phyloP scores from a whole-genome alignment of 2,888 invertebrate genomes.

The Tridacna gigas region DNA sequence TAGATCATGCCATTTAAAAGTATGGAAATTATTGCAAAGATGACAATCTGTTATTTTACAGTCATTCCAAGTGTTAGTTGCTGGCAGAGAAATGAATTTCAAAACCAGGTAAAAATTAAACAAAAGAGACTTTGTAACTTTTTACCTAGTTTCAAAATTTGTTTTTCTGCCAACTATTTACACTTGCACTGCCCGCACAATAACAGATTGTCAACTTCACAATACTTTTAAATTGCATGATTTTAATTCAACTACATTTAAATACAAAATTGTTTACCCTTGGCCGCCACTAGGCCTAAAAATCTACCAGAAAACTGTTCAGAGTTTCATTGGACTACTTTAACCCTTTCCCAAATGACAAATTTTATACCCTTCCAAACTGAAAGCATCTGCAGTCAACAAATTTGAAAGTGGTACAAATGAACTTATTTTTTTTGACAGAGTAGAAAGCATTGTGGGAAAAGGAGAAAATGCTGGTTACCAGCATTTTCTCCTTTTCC shows the following conservation, averaged over 20 bases:
- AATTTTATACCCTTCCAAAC: not conserved
- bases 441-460: conserved; percentile 6
- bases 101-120: no score
- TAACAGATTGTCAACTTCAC: no score
- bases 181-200: no score
- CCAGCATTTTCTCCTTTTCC: conserved; percentile 11
- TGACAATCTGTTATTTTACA: no score
- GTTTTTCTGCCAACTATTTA: no score
- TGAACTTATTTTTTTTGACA: not conserved
- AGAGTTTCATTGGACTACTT: no score
- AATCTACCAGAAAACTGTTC: not conserved
- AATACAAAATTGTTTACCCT: not conserved
- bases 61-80: no score
- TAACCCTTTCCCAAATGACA: not conserved
- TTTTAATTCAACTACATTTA: not conserved
- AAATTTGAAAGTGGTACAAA: not conserved
- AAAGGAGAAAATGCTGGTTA: conserved; percentile 8
- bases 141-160: no score
- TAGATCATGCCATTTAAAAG: no score
- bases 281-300: not conserved
- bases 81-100: no score
- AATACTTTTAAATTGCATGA: not conserved
- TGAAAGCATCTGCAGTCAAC: not conserved
- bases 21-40: no score
- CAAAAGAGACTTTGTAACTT: no score